Evolutionary conservation across 2,888 invertebrate genomes (phyloP).

Genomic region (Lysandra coridon): DNA sequence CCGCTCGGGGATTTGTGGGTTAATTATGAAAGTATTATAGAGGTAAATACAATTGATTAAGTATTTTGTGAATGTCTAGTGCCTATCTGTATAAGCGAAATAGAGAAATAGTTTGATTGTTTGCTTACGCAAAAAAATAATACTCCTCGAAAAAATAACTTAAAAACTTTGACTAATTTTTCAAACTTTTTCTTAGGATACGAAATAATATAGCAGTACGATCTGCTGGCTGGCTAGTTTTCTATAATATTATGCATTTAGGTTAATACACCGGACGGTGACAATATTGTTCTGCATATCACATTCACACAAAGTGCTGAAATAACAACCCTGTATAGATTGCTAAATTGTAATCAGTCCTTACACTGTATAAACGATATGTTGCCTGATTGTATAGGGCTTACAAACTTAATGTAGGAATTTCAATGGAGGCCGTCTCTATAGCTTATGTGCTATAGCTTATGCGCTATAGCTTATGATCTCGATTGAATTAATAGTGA

Average conservation of each 20-base stretch:
- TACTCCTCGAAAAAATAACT: no score
- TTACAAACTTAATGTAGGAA: constrained; percentile 16
- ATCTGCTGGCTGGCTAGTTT: neutral
- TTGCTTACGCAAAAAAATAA: no score
- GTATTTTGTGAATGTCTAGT: no score
- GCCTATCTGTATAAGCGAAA: no score
- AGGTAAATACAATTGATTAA: no score
- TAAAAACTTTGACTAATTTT: no score
- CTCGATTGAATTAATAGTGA: constrained; percentile 1
- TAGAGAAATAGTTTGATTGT: no score
- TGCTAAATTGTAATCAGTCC: neutral
- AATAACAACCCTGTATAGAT: constrained; percentile 19
- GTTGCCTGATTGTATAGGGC: constrained; percentile 2
- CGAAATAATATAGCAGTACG: neutral
- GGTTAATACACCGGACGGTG: neutral
- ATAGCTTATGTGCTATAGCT: neutral
- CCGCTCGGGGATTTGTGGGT: no score
- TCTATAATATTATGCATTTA: neutral
- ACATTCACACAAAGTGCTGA: constrained; percentile 1
- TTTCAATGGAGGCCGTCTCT: constrained; percentile 8
- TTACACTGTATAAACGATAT: neutral
- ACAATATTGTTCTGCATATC: neutral
- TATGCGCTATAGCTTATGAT: neutral
- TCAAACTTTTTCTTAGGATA: no score
- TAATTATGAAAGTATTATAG: no score